Base-by-base conservation (phyloP, 2,888 invertebrate genomes). In the Patella depressa region DNA sequence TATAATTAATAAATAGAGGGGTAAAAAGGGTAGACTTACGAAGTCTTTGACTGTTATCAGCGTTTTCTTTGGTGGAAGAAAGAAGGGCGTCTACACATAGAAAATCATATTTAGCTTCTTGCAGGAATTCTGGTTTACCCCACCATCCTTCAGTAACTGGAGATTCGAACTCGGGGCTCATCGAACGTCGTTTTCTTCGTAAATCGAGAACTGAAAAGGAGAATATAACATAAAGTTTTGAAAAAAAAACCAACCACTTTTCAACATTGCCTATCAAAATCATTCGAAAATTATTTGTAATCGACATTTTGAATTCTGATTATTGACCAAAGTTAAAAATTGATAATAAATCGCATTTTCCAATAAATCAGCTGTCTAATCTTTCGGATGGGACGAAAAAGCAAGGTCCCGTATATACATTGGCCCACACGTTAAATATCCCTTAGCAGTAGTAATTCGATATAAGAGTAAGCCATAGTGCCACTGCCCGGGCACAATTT, bases 71-170 rank as follows among this genome's bases (percentile, higher is more conserved):
- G 3, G 88, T 88, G 2, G 88, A 89, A 11, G 80, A 78, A 9
- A 89, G 82, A 7, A 82, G 80, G 9, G 88, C 89, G 57, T 85
- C 84, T 1, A 88, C 82, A 53, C 88, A 86, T 3, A 90, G 84
- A 71, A 90, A 90, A 73, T 89, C 89, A 80, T 87, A 89, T 77
- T 88, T 89, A 59, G 89, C 89, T 72, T 89, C 87, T 4, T 79
- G 79, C 12, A 89, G 84, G 71, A 85, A 85, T 5, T 78, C 76
- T 2, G 90, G 90, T 74, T 88, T 89, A 2, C 86, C 87, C 90
- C 90, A 90, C 76, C 86, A 83, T 29, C 90, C 90, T 75, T 83
- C 81, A 2, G 88, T 85, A n/a, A 89, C 82, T 0, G 88, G 86
- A 9, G 78, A 76, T 71, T 84, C 81, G 12, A 79, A 76, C n/a